Percentiles rank a stretch among this genome's conserved stretches.
These are phyloP conservation scores for Campylorhamphus procurvoides DNA, from an alignment of 2,113 vertebrate species.

Conservation along the genomic window DNA sequence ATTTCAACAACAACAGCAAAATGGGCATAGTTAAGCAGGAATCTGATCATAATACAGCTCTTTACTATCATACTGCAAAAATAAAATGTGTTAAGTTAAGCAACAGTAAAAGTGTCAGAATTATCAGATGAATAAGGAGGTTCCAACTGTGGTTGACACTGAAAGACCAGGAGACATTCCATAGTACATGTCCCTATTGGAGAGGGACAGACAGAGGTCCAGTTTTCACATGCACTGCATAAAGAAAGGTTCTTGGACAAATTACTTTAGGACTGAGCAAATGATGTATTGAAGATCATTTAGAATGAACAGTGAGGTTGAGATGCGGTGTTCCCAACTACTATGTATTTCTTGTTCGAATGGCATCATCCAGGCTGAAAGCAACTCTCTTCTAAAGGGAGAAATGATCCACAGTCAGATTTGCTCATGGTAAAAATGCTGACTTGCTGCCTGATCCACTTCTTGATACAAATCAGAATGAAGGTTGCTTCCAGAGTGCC, in stretches of 20 bases:
- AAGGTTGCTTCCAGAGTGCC: neutral
- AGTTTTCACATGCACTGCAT: neutral
- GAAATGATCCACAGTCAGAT: neutral
- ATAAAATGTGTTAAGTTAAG: neutral
- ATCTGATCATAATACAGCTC: conserved; percentile 35
- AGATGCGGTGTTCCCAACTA: neutral
- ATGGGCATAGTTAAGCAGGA: neutral
- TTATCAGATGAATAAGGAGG: conserved; percentile 17
- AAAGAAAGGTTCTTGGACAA: neutral
- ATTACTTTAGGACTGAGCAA: neutral
- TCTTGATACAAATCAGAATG: neutral
- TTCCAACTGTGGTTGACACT: neutral
- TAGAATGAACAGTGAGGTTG: neutral
- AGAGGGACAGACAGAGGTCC: neutral
- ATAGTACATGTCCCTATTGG: neutral
- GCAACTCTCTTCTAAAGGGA: neutral
- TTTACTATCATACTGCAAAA: conserved; percentile 23
- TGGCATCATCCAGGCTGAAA: neutral
- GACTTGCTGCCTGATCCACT: neutral
- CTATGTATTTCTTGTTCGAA: neutral
- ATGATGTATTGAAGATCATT: neutral
- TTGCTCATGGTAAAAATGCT: neutral
- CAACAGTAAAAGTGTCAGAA: conserved; percentile 18
- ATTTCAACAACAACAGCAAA: neutral
- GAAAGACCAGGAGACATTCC: neutral